Conservation (phyloP, 2,113 vertebrate species). For the Sturnira hondurensis region DNA sequence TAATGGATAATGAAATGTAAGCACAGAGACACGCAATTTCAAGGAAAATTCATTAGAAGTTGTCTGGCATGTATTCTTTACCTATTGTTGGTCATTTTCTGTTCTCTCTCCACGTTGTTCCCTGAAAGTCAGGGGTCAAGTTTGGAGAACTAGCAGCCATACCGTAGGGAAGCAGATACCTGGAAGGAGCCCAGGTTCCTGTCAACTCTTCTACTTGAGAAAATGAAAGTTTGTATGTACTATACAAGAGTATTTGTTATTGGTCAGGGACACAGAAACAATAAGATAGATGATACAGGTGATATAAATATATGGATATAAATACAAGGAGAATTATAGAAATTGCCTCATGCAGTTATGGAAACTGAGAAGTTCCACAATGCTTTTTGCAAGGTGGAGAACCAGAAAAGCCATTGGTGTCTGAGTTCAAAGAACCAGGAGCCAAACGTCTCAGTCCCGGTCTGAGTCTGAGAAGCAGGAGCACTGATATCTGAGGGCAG, state of each 20-base stretch:
- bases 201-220: neutral
- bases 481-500: neutral
- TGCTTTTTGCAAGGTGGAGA: neutral
- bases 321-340: neutral
- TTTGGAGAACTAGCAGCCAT: neutral
- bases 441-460: too few species aligned
- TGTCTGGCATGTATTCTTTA: neutral
- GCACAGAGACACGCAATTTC: neutral
- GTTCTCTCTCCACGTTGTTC: neutral
- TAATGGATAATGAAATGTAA: neutral
- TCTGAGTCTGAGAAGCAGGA: too few species aligned
- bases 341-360: neutral
- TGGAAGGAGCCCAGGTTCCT: neutral
- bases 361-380: neutral
- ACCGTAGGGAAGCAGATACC: neutral
- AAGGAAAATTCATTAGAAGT: neutral
- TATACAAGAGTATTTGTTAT: neutral
- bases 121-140: neutral
- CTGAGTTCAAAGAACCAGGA: neutral
- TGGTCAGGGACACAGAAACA: neutral
- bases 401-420: neutral
- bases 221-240: neutral
- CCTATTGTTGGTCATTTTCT: neutral
- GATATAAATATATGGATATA: neutral
- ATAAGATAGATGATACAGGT: neutral